These are phyloP conservation scores for Taxidea taxus DNA, from an alignment of 2,113 vertebrate genomes.

Conservation along the genomic window DNA sequence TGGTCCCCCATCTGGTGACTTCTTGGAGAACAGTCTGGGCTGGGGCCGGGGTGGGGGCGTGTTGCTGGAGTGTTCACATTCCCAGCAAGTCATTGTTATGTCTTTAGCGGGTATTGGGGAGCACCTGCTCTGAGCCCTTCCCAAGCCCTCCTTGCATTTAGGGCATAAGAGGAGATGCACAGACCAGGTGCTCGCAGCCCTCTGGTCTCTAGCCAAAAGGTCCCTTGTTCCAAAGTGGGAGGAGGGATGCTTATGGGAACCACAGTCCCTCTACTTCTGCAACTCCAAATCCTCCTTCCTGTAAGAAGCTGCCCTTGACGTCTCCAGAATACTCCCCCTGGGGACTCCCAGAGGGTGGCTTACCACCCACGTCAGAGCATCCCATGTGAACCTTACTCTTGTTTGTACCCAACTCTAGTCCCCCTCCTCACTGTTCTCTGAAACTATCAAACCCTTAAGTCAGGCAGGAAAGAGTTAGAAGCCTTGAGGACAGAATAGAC, in stretches of 20 bases:
- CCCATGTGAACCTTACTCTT: not conserved
- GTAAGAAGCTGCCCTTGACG: not conserved
- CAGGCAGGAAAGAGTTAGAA: not conserved
- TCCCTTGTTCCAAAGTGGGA: not conserved
- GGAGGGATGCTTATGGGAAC: too few species aligned
- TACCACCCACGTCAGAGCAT: not conserved
- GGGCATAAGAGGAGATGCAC: not conserved
- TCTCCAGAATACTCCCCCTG: not conserved
- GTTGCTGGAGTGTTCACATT: not conserved
- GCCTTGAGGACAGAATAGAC: not conserved
- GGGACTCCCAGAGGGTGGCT: not conserved
- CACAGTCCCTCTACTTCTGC: not conserved
- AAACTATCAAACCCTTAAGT: not conserved
- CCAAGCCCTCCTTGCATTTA: not conserved
- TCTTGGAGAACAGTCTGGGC: not conserved
- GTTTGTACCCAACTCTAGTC: not conserved
- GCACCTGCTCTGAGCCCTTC: not conserved
- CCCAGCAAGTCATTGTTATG: not conserved
- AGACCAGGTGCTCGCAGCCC: not conserved
- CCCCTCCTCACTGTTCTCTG: not conserved
- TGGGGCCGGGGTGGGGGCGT: rapidly evolving
- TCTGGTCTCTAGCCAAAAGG: not conserved
- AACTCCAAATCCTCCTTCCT: not conserved
- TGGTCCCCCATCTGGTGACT: not conserved
- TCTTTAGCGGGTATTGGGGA: not conserved